Conservation (phyloP, 2,797 vertebrate genomes). For the Leucoraja ocellata region DNA sequence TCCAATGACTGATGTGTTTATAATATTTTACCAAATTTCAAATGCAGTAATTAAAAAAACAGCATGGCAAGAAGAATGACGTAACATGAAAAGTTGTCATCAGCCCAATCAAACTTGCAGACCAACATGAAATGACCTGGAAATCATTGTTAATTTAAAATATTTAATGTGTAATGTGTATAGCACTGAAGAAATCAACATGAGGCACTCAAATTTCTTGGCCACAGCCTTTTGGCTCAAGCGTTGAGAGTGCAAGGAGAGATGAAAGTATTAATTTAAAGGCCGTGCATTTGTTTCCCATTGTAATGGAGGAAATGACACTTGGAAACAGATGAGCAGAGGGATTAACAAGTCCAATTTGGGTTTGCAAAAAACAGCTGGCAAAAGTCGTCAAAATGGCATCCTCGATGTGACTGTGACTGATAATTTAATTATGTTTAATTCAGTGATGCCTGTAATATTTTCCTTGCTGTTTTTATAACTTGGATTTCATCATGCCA, state of each 20-base stretch:
- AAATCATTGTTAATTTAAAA: no score
- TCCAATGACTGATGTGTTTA: no score
- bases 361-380: constrained; percentile 22
- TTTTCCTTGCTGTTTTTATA: constrained; percentile 19
- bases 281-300: neutral
- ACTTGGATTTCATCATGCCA: neutral
- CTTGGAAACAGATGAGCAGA: constrained; percentile 11
- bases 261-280: constrained; percentile 26
- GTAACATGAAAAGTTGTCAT: no score
- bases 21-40: no score
- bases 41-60: no score
- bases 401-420: neutral
- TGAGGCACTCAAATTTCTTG: no score
- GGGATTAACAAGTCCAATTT: constrained; percentile 19
- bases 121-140: no score
- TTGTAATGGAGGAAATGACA: constrained; percentile 24
- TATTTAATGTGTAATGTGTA: no score
- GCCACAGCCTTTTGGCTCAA: neutral
- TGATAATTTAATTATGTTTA: constrained; percentile 33
- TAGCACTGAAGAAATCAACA: no score
- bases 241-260: neutral
- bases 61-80: no score
- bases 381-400: neutral
- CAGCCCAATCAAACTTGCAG: no score
- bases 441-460: constrained; percentile 11